Conservation (phyloP, 2,888 invertebrate species). For the Polyploca ridens region DNA sequence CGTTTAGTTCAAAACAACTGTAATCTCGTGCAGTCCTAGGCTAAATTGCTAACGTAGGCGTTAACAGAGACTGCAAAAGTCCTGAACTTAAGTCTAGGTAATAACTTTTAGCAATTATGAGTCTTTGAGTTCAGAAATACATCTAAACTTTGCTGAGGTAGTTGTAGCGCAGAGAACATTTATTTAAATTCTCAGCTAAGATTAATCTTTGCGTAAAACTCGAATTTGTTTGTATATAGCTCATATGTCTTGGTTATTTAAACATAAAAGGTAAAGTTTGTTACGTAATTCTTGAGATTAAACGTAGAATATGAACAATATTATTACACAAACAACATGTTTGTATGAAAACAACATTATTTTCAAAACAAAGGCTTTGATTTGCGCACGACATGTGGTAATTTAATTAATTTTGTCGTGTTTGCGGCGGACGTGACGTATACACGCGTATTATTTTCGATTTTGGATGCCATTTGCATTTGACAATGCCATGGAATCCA, state of each 20-base stretch:
- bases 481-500: not conserved
- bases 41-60: not conserved
- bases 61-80: not conserved
- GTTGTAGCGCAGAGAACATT: not conserved
- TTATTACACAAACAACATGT: no score
- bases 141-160: not conserved
- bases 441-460: not conserved
- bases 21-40: not conserved
- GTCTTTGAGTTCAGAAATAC: not conserved
- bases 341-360: not conserved
- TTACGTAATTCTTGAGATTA: no score
- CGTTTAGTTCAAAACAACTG: not conserved
- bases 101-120: constrained; percentile 1
- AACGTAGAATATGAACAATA: no score
- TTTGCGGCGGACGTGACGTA: constrained; percentile 2
- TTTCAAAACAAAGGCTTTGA: not conserved
- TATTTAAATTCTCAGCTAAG: not conserved
- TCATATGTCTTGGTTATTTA: no score
- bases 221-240: no score
- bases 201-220: not conserved
- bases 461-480: constrained; percentile 4
- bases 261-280: no score
- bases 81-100: not conserved
- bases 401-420: constrained; percentile 1
- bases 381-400: not conserved